Evolutionary conservation across 2,888 invertebrate species (phyloP).

Genomic region (Scrobipalpa costella): DNA sequence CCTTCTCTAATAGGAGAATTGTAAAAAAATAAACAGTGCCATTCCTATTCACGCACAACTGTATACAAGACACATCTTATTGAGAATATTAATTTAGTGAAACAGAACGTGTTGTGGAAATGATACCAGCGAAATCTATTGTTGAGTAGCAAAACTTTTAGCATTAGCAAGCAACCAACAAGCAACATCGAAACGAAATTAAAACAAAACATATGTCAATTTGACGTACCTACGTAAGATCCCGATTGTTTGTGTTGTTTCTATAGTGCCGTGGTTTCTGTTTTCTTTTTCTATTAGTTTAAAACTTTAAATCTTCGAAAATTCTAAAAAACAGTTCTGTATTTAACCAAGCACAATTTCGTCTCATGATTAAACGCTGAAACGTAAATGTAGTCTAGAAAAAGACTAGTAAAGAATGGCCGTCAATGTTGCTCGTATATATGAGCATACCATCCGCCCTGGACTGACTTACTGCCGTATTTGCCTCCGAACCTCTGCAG

Average conservation of each 20-base stretch:
- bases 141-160: background rate
- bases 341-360: background rate
- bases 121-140: too few relatives aligned
- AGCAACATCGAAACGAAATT: background rate
- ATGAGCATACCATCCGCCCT: conserved; percentile 1
- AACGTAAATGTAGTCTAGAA: background rate
- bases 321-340: background rate
- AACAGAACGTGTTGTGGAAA: too few relatives aligned
- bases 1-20: too few relatives aligned
- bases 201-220: background rate
- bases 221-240: background rate
- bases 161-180: background rate
- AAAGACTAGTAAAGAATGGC: background rate
- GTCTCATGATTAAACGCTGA: background rate
- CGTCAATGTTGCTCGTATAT: conserved; percentile 8
- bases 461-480: background rate
- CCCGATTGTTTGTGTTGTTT: conserved; percentile 1
- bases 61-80: too few relatives aligned
- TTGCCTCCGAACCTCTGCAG: background rate
- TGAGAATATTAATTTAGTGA: too few relatives aligned
- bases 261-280: background rate
- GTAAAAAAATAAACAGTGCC: too few relatives aligned
- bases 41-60: too few relatives aligned
- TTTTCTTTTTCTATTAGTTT: background rate
- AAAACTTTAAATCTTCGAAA: background rate